Percentiles rank a stretch among this genome's conserved stretches.
Evolutionary conservation across 2,797 vertebrate genomes (phyloP).

Genomic region (Micromesistius poutassou): DNA sequence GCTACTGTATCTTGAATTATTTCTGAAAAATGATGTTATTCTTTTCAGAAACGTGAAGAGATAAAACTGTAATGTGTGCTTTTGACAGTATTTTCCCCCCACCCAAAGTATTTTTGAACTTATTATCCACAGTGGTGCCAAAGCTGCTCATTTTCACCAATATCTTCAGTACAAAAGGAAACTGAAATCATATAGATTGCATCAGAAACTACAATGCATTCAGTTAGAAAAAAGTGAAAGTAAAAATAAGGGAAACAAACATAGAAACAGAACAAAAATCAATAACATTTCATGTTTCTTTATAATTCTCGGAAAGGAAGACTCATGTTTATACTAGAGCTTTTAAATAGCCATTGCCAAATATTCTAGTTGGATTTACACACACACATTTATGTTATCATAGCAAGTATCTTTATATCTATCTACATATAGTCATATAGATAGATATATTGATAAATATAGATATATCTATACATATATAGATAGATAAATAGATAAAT

Average conservation of each 20-base stretch:
- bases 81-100: conserved; percentile 48
- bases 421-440: conserved; percentile 63
- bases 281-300: conserved; percentile 65
- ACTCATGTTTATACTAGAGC: conserved; percentile 81
- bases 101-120: conserved; percentile 59
- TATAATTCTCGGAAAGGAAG: conserved; percentile 80
- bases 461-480: conserved; percentile 42
- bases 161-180: conserved; percentile 52
- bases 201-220: conserved; percentile 66
- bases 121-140: conserved; percentile 78
- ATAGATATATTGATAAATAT: conserved; percentile 44
- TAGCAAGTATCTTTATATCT: conserved; percentile 55
- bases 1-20: conserved; percentile 51
- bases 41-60: conserved; percentile 39
- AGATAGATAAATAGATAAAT: conserved; percentile 43
- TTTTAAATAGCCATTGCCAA: conserved; percentile 77
- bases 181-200: conserved; percentile 31
- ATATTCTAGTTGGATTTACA: conserved; percentile 74
- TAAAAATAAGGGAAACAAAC: conserved; percentile 9
- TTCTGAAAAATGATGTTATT: conserved; percentile 40
- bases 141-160: conserved; percentile 68
- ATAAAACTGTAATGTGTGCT: conserved; percentile 53
- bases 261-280: conserved; percentile 33
- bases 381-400: conserved; percentile 38
- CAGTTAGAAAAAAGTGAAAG: conserved; percentile 38